Percentiles rank a stretch among this genome's conserved stretches.
These are phyloP conservation scores for Hydrozoanthus gracilis DNA, from an alignment of 92 coral and sea anemone genomes.

Conservation along the genomic window DNA sequence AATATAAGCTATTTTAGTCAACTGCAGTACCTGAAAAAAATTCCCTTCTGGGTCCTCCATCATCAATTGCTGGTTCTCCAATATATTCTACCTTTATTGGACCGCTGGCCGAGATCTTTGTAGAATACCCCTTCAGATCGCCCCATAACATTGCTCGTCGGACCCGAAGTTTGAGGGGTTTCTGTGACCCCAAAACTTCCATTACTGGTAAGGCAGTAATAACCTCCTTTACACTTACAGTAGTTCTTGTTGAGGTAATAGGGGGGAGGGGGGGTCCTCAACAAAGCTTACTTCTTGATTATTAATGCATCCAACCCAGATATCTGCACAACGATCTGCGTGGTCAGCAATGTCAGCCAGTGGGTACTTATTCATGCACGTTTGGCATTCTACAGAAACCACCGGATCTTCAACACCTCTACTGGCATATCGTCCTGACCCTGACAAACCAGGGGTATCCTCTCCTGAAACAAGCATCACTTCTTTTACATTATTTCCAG, in stretches of 20 bases:
- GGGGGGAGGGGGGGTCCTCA: conserved; percentile 27
- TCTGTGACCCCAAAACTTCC: conserved; percentile 32
- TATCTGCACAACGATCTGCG: conserved; percentile 26
- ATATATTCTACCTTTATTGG: conserved; percentile 35
- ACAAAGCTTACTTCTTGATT: conserved; percentile 27
- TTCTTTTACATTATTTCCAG: conserved; percentile 25
- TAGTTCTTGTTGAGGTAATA: conserved; percentile 28
- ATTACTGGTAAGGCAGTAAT: conserved; percentile 23
- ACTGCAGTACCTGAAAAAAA: conserved; percentile 41
- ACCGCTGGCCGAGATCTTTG: conserved; percentile 32
- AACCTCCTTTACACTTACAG: conserved; percentile 37
- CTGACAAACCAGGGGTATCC: background rate
- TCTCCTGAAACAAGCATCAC: conserved; percentile 11
- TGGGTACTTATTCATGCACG: conserved; percentile 33
- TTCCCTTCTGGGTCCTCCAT: conserved; percentile 35
- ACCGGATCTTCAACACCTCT: conserved; percentile 39
- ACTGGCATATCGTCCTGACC: conserved; percentile 8
- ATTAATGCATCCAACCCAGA: conserved; percentile 41
- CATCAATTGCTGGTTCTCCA: conserved; percentile 39
- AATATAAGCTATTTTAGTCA: conserved; percentile 23
- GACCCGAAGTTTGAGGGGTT: conserved; percentile 24
- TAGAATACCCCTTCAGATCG: conserved; percentile 37
- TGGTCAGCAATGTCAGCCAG: conserved; percentile 24
- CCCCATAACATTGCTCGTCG: conserved; percentile 25
- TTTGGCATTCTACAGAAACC: conserved; percentile 45